Conservation (phyloP, 2,888 invertebrate species). For the Nomada goodeniana region DNA sequence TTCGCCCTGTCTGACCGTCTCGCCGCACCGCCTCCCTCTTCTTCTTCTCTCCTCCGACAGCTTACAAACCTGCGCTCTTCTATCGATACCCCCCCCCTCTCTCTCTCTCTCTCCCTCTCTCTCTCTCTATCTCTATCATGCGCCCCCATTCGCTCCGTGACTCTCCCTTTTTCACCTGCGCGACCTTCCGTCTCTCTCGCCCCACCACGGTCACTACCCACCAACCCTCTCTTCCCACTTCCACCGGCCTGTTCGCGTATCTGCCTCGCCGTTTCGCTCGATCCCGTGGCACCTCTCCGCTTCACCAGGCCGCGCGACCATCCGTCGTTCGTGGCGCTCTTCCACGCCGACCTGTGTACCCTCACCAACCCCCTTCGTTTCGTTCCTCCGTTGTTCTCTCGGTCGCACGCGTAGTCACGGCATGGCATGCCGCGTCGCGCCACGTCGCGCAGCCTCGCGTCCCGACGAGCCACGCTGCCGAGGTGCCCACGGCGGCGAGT, state of each 20-base stretch:
- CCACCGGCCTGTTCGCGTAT: slow-evolving; percentile 20
- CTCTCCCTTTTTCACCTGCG: slow-evolving; percentile 31
- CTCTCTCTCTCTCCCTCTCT: slow-evolving; percentile 8
- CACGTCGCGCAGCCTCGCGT: slow-evolving; percentile 26
- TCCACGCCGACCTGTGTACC: neutral
- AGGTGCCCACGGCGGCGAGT: neutral
- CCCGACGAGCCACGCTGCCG: slow-evolving; percentile 10
- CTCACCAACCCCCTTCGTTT: slow-evolving; percentile 19
- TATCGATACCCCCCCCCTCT: slow-evolving; percentile 25
- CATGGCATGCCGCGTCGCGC: slow-evolving; percentile 42
- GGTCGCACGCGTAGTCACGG: slow-evolving; percentile 25
- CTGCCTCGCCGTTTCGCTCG: slow-evolving; percentile 28
- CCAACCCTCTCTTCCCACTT: slow-evolving; percentile 30
- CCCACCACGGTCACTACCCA: slow-evolving; percentile 26
- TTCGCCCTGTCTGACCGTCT: neutral
- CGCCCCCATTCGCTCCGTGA: neutral
- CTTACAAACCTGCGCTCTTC: slow-evolving; percentile 52
- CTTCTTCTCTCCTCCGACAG: slow-evolving; percentile 12
- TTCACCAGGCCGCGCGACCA: slow-evolving; percentile 26
- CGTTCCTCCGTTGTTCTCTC: slow-evolving; percentile 20
- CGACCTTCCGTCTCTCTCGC: slow-evolving; percentile 31
- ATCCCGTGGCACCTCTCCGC: neutral
- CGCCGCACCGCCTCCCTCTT: neutral
- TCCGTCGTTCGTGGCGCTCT: slow-evolving; percentile 43
- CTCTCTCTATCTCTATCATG: neutral